These are phyloP conservation scores for Drosophila buzzatii DNA, from an alignment of 2,888 invertebrate genomes.

Conservation along the genomic window DNA sequence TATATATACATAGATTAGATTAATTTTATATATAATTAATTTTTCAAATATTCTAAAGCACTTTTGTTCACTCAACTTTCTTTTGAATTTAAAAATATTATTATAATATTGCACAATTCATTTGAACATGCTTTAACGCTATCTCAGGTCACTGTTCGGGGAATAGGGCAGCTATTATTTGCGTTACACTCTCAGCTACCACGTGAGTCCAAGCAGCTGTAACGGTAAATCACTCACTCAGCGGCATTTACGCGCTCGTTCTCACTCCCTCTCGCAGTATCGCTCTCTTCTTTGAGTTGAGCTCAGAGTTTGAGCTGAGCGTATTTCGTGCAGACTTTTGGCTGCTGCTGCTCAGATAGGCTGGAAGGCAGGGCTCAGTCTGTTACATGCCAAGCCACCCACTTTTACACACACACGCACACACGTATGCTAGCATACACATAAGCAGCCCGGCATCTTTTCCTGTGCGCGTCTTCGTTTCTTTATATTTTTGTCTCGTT, in stretches of 20 bases:
- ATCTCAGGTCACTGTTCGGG: not conserved
- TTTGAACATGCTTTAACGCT: not conserved
- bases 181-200: not conserved
- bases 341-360: not conserved
- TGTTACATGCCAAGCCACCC: conserved; percentile 33
- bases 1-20: not conserved
- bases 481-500: conserved; percentile 18
- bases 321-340: conserved; percentile 71
- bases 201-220: not conserved
- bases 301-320: conserved; percentile 41
- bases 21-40: not conserved
- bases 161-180: not conserved
- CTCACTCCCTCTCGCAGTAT: not conserved
- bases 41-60: too few relatives aligned
- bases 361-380: conserved; percentile 31
- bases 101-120: not conserved
- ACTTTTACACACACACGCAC: conserved; percentile 11
- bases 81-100: not conserved
- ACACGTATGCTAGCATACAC: conserved; percentile 5
- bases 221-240: conserved; percentile 15
- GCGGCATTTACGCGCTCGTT: not conserved
- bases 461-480: conserved; percentile 42
- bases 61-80: too few relatives aligned
- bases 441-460: conserved; percentile 33
- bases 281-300: not conserved